Conservation (phyloP, 2,797 vertebrate genomes). For the Clarias laeviceps region DNA sequence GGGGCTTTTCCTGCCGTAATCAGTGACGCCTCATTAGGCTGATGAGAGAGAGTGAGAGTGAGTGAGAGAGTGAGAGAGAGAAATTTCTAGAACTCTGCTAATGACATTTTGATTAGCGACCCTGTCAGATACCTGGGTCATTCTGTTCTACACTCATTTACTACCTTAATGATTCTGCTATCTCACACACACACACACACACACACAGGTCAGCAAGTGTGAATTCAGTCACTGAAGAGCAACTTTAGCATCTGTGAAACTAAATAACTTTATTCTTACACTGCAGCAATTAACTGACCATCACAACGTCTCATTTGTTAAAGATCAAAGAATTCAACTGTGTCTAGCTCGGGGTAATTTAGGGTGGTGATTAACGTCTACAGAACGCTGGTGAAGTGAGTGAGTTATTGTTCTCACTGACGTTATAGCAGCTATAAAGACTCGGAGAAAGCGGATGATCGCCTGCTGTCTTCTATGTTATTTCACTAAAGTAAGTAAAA, state of each 20-base stretch:
- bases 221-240: background rate
- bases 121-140: slow-evolving; percentile 48
- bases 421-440: background rate
- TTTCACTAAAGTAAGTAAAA: no score
- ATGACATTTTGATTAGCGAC: slow-evolving; percentile 58
- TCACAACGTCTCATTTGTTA: background rate
- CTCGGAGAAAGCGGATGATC: background rate
- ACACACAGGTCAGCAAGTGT: slow-evolving; percentile 34
- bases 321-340: no score
- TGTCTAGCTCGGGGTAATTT: no score
- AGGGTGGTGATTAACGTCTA: no score
- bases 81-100: slow-evolving; percentile 30
- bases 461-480: no score
- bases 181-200: slow-evolving; percentile 9
- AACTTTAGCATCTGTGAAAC: background rate
- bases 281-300: background rate
- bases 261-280: background rate
- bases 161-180: slow-evolving; percentile 45
- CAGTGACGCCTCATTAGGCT: slow-evolving; percentile 54
- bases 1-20: slow-evolving; percentile 43
- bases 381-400: background rate
- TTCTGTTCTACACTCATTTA: slow-evolving; percentile 51
- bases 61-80: background rate
- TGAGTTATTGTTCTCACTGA: background rate
- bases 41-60: slow-evolving; percentile 1